Percentiles rank a stretch among this genome's conserved stretches.
These are phyloP conservation scores for Uria aalge DNA, from an alignment of 2,113 vertebrate genomes.

Conservation along the genomic window DNA sequence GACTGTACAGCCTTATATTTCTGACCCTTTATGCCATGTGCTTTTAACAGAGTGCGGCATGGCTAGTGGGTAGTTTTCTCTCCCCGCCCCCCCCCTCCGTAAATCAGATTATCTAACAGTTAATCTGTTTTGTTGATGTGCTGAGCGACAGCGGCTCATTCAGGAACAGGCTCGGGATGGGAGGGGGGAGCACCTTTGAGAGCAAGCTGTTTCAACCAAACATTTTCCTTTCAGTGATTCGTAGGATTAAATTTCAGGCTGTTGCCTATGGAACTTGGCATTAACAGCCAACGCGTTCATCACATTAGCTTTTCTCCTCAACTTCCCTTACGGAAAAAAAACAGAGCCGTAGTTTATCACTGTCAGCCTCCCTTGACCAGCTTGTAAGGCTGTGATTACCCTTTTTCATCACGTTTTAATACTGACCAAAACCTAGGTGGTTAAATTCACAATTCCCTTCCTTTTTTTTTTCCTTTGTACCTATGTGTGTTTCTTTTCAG, in stretches of 20 bases:
- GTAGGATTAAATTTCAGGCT: slow-evolving; percentile 30
- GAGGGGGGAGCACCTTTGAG: background rate
- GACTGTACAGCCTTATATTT: background rate
- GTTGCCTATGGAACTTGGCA: background rate
- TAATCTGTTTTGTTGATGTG: slow-evolving; percentile 48
- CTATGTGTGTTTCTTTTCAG: background rate
- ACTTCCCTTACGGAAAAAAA: background rate
- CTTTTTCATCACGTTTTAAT: background rate
- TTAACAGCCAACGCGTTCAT: background rate
- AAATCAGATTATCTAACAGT: slow-evolving; percentile 41
- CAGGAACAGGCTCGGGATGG: background rate
- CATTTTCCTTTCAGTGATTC: slow-evolving; percentile 18
- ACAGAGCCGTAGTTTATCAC: background rate
- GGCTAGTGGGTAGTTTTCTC: background rate
- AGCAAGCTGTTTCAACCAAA: slow-evolving; percentile 24
- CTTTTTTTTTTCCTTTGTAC: background rate
- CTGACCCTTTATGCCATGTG: background rate
- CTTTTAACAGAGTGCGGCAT: slow-evolving; percentile 2
- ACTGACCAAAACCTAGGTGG: background rate
- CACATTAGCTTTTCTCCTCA: background rate
- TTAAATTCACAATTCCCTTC: background rate
- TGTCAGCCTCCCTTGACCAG: background rate
- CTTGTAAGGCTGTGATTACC: background rate
- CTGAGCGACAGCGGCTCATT: background rate
- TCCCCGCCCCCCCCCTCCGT: no score